A percentile compares a stretch with the other conserved stretches of the same genome.
These are phyloP conservation scores for Oriolus oriolus DNA, from an alignment of 2,113 vertebrate genomes.

Conservation along the genomic window DNA sequence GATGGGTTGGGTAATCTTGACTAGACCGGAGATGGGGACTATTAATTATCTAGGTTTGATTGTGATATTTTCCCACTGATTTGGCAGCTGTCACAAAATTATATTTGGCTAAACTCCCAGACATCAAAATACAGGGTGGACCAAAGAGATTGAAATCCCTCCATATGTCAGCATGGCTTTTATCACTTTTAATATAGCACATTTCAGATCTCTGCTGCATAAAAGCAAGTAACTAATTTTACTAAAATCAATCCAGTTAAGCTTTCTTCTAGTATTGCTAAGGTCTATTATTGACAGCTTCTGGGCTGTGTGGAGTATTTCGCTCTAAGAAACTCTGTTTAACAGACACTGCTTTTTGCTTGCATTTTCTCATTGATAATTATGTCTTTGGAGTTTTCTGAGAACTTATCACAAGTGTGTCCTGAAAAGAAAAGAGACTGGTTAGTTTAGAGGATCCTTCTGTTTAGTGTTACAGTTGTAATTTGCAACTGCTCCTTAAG, in stretches of 20 bases:
- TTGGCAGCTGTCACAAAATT: not conserved
- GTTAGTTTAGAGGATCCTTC: not conserved
- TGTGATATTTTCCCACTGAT: not conserved
- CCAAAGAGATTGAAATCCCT: not conserved
- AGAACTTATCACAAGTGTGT: not conserved
- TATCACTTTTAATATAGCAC: not conserved
- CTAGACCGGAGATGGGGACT: not conserved
- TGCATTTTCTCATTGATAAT: not conserved
- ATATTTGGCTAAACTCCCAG: not conserved
- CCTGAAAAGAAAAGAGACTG: not conserved
- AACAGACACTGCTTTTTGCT: not conserved
- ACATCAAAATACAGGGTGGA: not conserved
- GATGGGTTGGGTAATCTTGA: not conserved
- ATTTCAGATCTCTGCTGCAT: not conserved
- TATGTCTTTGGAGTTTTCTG: not conserved
- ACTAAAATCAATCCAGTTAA: not conserved
- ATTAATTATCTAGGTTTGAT: not conserved
- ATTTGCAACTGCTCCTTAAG: not conserved
- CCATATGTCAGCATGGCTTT: not conserved
- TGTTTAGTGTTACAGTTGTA: not conserved
- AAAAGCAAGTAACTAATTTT: not conserved
- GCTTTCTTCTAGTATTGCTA: not conserved
- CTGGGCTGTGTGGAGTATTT: not conserved
- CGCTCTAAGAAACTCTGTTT: not conserved
- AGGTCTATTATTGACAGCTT: not conserved